Evolutionary conservation across 2,888 invertebrate genomes (phyloP).

Genomic region (Auanema sp.): DNA sequence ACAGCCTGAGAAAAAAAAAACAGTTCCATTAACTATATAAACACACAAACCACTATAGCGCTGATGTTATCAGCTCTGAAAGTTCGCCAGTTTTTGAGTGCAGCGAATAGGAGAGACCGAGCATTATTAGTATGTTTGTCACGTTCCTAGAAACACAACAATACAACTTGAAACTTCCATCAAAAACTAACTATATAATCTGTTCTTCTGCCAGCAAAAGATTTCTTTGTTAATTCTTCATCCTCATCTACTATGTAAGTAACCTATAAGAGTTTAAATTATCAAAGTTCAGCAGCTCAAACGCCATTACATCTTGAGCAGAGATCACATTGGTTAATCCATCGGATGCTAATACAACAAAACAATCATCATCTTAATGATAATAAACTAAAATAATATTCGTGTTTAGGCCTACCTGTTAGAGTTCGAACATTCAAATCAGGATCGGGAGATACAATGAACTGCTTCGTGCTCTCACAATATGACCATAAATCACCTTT

Average conservation of each 20-base stretch:
- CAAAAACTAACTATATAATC: neutral
- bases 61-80: constrained; percentile 95
- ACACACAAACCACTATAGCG: constrained; percentile 82
- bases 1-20: constrained; percentile 11
- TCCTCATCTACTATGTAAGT: constrained; percentile 1
- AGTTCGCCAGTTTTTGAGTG: constrained; percentile 80
- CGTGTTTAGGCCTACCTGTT: neutral
- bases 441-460: constrained; percentile 95
- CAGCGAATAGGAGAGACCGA: constrained; percentile 82
- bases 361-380: constrained; percentile 69
- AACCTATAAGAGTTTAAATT: neutral
- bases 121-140: constrained; percentile 76
- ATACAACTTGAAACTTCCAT: neutral
- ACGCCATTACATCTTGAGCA: constrained; percentile 75
- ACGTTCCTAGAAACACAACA: constrained; percentile 6
- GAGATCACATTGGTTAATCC: constrained; percentile 94
- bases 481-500: constrained; percentile 94
- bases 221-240: constrained; percentile 8
- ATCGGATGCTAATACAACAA: constrained; percentile 92
- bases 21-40: neutral
- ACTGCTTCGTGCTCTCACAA: constrained; percentile 84
- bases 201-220: constrained; percentile 14
- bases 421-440: constrained; percentile 77
- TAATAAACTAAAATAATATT: neutral
- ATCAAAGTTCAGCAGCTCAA: constrained; percentile 13